Evolutionary conservation across 1,140 invertebrate genomes (phyloP), one percentile per base, ranked within the genome.

Genomic region (Octopus sinensis): DNA sequence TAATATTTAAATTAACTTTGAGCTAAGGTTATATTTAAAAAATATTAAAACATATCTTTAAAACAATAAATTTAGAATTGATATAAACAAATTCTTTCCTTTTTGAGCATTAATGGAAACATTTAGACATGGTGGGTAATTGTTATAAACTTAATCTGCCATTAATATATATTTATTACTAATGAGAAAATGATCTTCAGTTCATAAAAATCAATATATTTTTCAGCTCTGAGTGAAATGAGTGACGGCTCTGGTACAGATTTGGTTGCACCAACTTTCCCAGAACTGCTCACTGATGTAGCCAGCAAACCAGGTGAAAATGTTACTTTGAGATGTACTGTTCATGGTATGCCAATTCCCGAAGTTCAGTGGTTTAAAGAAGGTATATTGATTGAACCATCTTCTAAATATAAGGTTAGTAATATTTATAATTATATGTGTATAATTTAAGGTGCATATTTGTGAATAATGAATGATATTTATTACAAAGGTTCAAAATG

Each of bases 341-440:
- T 91, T 51, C 86, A 83, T 17, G 90, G 90, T 78, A 86, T 88
- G 52, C 90, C 90, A 10, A 81, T 88, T 78, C 90, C 90, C 7
- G 85, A 86, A 52, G 86, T 90, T 5, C 85, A 88, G 30, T 91
- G 90, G 90, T 91, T 86, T 85, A 88, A 87, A 79, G 90, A 91
- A 79, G 86, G 86, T 68, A 85, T 87, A 75, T 85, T 84, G 54
- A 84, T 91, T 13, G 86, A 88, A 79, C 84, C 84, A 23, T 88
- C 88, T 30, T 84, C 86, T 56, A 90, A 91, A 76, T 89, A 90
- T 82, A 88, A 91, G 88, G 89, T 91, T 83, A 76, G 53, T 51
- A 10, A 54, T 52, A 6, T 73, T 73, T 17, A 12, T 73, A n/a
- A 43, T 43, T 1, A 43, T 43, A 43, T 43, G 30, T 43, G 30